Conservation (phyloP, 2,888 invertebrate species). For the Ochropleura plecta region DNA sequence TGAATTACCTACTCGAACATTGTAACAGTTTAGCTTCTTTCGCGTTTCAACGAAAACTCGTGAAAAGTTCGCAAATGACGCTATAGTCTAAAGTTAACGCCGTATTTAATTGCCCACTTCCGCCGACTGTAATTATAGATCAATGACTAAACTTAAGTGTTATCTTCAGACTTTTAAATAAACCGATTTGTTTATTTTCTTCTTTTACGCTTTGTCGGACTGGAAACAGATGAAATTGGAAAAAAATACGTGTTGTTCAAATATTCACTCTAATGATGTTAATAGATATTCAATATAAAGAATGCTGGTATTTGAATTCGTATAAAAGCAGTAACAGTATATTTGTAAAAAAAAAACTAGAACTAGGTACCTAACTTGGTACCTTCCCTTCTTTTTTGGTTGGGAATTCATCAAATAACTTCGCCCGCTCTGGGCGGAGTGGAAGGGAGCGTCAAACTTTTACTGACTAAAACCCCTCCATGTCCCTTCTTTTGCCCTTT, state of each 20-base stretch:
- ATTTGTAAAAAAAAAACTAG: not conserved
- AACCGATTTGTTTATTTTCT: conserved; percentile 37
- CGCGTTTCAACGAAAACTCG: conserved; percentile 12
- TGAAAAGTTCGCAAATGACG: conserved; percentile 33
- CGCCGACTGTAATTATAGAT: conserved; percentile 44
- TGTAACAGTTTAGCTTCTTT: not conserved
- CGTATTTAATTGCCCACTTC: conserved; percentile 51
- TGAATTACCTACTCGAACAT: not conserved
- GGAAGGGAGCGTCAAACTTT: too few species aligned
- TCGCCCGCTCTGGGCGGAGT: too few species aligned
- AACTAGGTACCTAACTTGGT: too few species aligned
- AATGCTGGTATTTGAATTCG: not conserved
- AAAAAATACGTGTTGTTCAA: not conserved
- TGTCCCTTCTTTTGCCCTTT: too few species aligned
- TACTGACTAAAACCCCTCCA: too few species aligned
- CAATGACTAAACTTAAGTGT: conserved; percentile 54
- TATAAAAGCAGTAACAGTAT: not conserved
- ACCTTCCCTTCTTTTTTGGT: too few species aligned
- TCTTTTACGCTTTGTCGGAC: conserved; percentile 33
- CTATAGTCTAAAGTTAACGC: conserved; percentile 34
- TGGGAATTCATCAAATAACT: too few species aligned
- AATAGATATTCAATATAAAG: not conserved
- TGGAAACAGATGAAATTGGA: conserved; percentile 22
- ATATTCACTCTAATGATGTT: not conserved
- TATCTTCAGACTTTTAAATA: conserved; percentile 42